These are phyloP conservation scores for Anastrepha ludens DNA, from an alignment of 1,140 invertebrate species.

Conservation along the genomic window DNA sequence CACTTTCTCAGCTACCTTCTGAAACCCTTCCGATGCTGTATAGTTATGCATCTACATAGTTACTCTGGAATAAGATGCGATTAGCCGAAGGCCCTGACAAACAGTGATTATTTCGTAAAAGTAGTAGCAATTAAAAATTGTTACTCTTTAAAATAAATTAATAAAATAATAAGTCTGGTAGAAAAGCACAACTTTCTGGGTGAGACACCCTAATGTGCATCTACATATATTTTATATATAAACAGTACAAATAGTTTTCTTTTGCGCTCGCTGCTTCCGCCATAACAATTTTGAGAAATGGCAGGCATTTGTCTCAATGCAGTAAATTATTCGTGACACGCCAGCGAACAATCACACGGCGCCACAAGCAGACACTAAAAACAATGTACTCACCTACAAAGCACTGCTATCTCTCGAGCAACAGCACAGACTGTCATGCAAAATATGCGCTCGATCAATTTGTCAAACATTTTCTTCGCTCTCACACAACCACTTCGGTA, in stretches of 20 bases:
- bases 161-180: too few species aligned
- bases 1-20: too few species aligned
- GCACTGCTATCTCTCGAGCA: background rate
- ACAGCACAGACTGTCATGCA: background rate
- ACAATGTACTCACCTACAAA: background rate
- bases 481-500: background rate
- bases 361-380: background rate
- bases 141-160: too few species aligned
- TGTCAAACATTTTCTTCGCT: background rate
- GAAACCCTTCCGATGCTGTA: too few species aligned
- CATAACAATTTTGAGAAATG: slow-evolving; percentile 36
- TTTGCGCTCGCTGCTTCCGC: background rate
- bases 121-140: too few species aligned
- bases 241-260: slow-evolving; percentile 2
- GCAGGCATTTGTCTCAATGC: slow-evolving; percentile 38
- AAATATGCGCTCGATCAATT: slow-evolving; percentile 14
- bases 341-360: background rate
- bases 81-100: too few species aligned
- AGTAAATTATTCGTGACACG: slow-evolving; percentile 26
- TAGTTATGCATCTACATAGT: too few species aligned
- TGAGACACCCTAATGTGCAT: too few species aligned
- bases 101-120: too few species aligned
- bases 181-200: too few species aligned
- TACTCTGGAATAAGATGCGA: too few species aligned
- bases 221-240: too few species aligned